These are phyloP conservation scores for Cistogaster globosa DNA, from an alignment of 2,888 invertebrate species.

Conservation along the genomic window DNA sequence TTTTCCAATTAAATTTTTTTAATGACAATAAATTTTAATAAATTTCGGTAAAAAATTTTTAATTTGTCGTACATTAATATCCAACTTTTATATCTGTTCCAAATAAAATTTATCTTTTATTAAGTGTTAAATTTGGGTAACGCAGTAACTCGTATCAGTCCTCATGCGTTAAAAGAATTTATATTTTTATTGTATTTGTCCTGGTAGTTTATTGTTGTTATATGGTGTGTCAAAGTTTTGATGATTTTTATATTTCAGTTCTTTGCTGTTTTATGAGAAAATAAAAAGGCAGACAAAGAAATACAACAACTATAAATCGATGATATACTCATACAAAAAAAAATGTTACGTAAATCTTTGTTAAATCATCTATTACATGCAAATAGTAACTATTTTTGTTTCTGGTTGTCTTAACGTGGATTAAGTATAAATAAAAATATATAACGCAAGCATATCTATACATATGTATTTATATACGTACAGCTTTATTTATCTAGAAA, in stretches of 20 bases:
- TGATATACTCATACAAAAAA: not conserved
- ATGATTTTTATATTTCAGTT: slow-evolving; percentile 32
- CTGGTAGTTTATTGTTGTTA: slow-evolving; percentile 58
- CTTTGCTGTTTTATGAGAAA: slow-evolving; percentile 23
- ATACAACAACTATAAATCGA: slow-evolving; percentile 26
- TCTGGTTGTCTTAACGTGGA: not conserved
- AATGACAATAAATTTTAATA: too few relatives aligned
- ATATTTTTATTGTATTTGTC: slow-evolving; percentile 26
- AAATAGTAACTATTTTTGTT: not conserved
- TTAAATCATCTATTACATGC: slow-evolving; percentile 60
- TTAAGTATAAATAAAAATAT: not conserved
- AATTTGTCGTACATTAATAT: too few relatives aligned
- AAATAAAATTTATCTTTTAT: too few relatives aligned
- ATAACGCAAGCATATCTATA: too few relatives aligned
- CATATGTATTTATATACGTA: too few relatives aligned
- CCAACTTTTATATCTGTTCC: too few relatives aligned
- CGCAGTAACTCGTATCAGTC: too few relatives aligned
- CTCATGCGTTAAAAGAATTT: too few relatives aligned
- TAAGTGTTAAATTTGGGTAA: too few relatives aligned
- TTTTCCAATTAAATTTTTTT: too few relatives aligned
- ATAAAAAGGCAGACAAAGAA: not conserved
- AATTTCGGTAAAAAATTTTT: too few relatives aligned
- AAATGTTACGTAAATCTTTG: slow-evolving; percentile 53
- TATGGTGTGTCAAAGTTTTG: slow-evolving; percentile 62
- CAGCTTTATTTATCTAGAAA: slow-evolving; percentile 18